phyloP scores from a whole-genome alignment of 92 coral and sea anemone species.

The Montipora capitata region DNA sequence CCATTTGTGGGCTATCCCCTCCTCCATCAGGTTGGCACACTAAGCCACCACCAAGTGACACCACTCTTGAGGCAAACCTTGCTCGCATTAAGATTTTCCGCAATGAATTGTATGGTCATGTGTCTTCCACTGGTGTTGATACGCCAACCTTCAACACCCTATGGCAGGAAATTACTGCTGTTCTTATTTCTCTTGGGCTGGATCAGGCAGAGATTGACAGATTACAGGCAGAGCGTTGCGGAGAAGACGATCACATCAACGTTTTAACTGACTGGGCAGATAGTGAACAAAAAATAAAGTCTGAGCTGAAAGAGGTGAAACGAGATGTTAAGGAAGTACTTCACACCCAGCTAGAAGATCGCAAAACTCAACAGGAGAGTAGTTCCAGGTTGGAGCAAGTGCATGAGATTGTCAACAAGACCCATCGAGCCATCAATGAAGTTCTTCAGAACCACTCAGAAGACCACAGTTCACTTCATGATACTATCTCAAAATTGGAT shows the following conservation, averaged over 20 bases:
- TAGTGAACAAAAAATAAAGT: conserved; percentile 23
- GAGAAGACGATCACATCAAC: conserved; percentile 9
- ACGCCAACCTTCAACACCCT: conserved; percentile 21
- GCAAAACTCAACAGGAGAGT: neutral
- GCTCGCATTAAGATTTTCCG: conserved; percentile 69
- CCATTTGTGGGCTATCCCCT: conserved; percentile 61
- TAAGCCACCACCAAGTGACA: conserved; percentile 51
- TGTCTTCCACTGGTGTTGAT: conserved; percentile 22
- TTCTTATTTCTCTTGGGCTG: conserved; percentile 64
- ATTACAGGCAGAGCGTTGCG: conserved; percentile 13
- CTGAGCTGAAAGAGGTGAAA: neutral
- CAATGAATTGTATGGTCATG: conserved; percentile 60
- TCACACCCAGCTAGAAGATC: neutral
- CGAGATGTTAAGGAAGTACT: neutral
- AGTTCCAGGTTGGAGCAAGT: no score
- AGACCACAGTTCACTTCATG: no score
- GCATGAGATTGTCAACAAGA: no score
- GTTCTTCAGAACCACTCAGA: no score
- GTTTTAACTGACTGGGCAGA: conserved; percentile 16
- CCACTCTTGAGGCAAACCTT: conserved; percentile 60
- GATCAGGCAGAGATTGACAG: conserved; percentile 57
- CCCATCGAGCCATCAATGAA: no score
- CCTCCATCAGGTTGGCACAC: conserved; percentile 45
- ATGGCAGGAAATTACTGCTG: conserved; percentile 72
- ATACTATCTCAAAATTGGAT: no score